Base-by-base conservation (phyloP, 92 coral and sea anemone genomes). In the Meandrina meandrites region DNA sequence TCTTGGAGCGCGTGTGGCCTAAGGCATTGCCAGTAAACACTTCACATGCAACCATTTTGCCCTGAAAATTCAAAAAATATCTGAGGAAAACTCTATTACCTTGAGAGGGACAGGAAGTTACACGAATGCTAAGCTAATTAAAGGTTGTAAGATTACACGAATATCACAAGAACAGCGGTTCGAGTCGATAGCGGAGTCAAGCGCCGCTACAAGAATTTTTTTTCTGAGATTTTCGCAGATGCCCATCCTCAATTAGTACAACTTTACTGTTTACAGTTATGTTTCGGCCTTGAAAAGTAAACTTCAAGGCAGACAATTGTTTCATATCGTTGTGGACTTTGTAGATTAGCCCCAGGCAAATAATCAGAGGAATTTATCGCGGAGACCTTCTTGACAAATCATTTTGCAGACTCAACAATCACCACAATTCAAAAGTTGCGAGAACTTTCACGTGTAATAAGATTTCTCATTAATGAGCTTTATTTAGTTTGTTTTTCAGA, bases 91-190 rank as follows among this genome's bases (percentile, higher is more conserved):
- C 42, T 47, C 88, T 77, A 47, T 85, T 57, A 74, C 62, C 40
- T 84, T 60, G 80, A 84, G 88, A 76, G 83, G 81, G 88, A 85
- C 88, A 78, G 82, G 88, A 85, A 77, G 82, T 85, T 45, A 79
- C 88, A 76, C 47, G 88, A 85, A 76, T 76, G 81, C 82, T 85
- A 85, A 85, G 88, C 88, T 67, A 85, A 85, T 85, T 85, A 76
- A 85, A 85, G 53, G 77, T 85, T 68, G 88, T 77, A 64, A 77
- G 88, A 85, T 85, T 76, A 85, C 88, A 85, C 60, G 82, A 84
- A 84, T 84, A 74, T 53, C 87, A 53, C 32, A n/a, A 56, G 80
- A 31, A 51, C 74, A 84, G 78, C n/a, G 72, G 57, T 37, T 84
- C 75, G 80, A 84, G 87, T 80, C 80, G 87, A 84, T 84, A 57